A percentile compares a stretch with the other conserved stretches of the same genome.
Evolutionary conservation across 1,140 invertebrate genomes (phyloP).

Genomic region (Brachionus plicatilis): DNA sequence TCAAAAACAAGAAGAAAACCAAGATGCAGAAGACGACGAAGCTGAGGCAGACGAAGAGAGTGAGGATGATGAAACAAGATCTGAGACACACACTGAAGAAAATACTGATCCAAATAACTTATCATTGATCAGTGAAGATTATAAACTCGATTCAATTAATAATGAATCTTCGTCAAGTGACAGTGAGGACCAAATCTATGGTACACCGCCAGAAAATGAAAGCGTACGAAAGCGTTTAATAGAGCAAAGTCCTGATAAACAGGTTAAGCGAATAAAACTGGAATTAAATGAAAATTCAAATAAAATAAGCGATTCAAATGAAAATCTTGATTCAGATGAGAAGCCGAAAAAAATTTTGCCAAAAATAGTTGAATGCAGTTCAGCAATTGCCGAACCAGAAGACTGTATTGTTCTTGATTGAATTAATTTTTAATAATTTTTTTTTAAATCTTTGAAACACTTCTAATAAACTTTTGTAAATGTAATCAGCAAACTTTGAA

Average conservation of each 20-base stretch:
- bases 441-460: too few species aligned
- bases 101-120: neutral
- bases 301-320: neutral
- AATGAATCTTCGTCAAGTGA: neutral
- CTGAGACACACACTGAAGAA: neutral
- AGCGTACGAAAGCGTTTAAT: neutral
- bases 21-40: neutral
- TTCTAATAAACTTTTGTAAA: too few species aligned
- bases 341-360: neutral
- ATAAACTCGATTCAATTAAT: neutral
- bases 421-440: neutral
- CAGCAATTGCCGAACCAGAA: neutral
- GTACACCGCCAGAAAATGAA: neutral
- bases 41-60: neutral
- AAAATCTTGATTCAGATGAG: neutral
- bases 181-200: neutral
- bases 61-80: neutral
- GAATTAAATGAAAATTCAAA: neutral
- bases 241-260: neutral
- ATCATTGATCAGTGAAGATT: neutral
- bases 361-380: neutral
- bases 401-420: conserved; percentile 5
- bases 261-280: neutral
- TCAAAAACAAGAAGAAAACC: neutral
- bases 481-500: too few species aligned